Base-by-base conservation (phyloP, 2,113 vertebrate species). In the Orientallactaga bullata region DNA sequence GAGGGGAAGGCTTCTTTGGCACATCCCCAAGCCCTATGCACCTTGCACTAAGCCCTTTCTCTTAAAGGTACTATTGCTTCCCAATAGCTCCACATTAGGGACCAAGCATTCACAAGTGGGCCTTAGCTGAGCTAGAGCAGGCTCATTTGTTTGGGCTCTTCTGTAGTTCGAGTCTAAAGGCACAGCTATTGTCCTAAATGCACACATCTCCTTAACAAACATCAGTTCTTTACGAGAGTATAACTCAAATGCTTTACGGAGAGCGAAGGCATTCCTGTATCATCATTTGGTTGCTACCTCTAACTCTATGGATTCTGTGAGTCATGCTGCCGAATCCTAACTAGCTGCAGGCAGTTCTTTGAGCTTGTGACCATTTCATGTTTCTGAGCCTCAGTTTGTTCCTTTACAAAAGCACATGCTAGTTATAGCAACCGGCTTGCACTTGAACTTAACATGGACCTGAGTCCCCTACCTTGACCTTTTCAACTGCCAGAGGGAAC, bases 391-490 rank as follows among this genome's bases (percentile, higher is more conserved):
- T 88, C 30, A 24, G 23, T 88, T 69, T 90, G 63, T 68, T 74
- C 37, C 55, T 88, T 60, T 32, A 47, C 60, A 93, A 42, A 80
- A 66, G 1, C 47, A 60, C 39, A 28, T 6, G 78, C 85, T 79
- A 66, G n/a, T 12, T 80, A 23, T 63, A 90, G 94, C n/a, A 72
- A 77, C 10, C 39, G 37, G 37, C 35, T 91, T 86, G 81, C 32
- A 16, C 79, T 60, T 77, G 63, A 79, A 93, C 63, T 69, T 7
- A 32, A 39, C 35, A 55, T 42, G 13, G 39, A 13, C 71, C 30
- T 73, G 26, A 2, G 47, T 55, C 12, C 18, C 26, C 42, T 74
- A 13, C 30, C 58, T 58, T 39, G 23, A 32, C 35, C 18, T 28
- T n/a, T 37, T 32, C 23, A 90, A 78, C 26, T 24, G 39, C 23